phyloP scores from a whole-genome alignment of 2,888 invertebrate genomes.

The Athalia circularis region DNA sequence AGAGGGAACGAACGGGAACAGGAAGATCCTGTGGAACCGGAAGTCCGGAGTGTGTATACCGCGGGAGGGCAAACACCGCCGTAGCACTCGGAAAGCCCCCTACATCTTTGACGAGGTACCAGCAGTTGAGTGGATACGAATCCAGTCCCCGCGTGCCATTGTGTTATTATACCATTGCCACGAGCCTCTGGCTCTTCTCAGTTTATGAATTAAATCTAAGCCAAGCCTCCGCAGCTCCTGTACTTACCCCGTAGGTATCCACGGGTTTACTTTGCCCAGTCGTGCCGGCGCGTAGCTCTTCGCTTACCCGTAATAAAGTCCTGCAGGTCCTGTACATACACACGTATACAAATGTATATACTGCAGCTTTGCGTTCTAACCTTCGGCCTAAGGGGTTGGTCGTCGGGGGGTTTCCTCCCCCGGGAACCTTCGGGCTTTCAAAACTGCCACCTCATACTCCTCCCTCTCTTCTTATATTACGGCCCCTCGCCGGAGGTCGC shows the following conservation, averaged over 20 bases:
- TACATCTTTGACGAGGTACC: constrained; percentile 30
- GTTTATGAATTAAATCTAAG: constrained; percentile 29
- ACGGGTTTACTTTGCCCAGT: not conserved
- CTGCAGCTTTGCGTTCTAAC: no score
- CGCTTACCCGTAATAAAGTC: constrained; percentile 28
- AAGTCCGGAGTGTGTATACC: constrained; percentile 30
- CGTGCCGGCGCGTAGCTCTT: not conserved
- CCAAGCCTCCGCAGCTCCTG: no score
- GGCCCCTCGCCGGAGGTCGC: not conserved
- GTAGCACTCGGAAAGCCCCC: not conserved
- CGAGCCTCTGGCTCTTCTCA: no score
- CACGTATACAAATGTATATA: not conserved
- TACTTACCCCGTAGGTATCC: no score
- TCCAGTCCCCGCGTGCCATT: not conserved
- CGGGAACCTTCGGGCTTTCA: constrained; percentile 36
- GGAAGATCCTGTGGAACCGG: constrained; percentile 35
- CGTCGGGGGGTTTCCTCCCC: constrained; percentile 22
- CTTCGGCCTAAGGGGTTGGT: constrained; percentile 19
- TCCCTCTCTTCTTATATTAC: no score
- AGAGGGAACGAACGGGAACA: not conserved
- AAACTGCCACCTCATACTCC: constrained; percentile 11
- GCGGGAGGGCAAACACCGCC: not conserved
- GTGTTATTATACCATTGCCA: not conserved
- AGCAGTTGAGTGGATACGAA: not conserved
- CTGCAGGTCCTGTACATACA: not conserved